Conservation (phyloP, 1,140 invertebrate genomes). For the Lepidurus couesii region DNA sequence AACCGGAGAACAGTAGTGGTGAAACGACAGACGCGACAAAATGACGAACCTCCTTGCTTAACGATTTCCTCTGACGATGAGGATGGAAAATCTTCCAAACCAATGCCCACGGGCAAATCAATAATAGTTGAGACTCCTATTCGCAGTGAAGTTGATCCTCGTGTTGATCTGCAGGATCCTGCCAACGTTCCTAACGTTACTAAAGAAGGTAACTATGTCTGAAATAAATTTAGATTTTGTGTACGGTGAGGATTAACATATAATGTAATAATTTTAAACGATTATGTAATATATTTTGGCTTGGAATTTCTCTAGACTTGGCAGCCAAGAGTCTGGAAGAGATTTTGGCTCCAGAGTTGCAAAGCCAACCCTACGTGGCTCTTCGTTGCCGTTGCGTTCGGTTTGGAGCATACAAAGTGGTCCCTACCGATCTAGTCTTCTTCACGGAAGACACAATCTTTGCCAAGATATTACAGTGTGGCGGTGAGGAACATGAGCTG, state of each 20-base stretch:
- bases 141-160: background rate
- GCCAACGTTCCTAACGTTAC: background rate
- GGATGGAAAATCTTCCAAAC: background rate
- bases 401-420: conserved; percentile 69
- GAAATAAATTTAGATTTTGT: background rate
- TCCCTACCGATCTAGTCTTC: conserved; percentile 57
- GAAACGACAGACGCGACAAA: background rate
- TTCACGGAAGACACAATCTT: conserved; percentile 60
- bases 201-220: background rate
- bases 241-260: background rate
- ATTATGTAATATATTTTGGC: too few relatives aligned
- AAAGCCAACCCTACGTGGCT: background rate
- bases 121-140: background rate
- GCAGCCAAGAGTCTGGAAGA: background rate
- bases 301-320: background rate
- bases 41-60: conserved; percentile 26
- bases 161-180: background rate
- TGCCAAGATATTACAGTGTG: conserved; percentile 59
- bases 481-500: conserved; percentile 19
- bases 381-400: conserved; percentile 65
- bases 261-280: background rate
- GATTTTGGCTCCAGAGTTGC: background rate
- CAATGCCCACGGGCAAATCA: background rate
- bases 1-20: background rate
- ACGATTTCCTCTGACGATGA: conserved; percentile 30